phyloP scores from a whole-genome alignment of 2,888 invertebrate genomes.

The Catotricha subobsoleta region DNA sequence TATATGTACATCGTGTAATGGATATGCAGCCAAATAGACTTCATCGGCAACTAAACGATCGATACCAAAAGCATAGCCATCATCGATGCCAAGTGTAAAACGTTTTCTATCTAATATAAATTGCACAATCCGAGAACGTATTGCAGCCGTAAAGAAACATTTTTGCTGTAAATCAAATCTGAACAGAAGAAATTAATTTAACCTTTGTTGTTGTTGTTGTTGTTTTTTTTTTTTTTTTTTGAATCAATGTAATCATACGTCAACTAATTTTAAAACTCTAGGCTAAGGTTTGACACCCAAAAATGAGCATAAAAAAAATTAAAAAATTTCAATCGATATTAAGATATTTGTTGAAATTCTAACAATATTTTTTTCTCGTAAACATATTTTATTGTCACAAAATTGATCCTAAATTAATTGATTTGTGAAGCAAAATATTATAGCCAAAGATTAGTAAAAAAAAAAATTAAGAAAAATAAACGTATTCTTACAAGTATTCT shows the following conservation, averaged over 20 bases:
- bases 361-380: slow-evolving; percentile 84
- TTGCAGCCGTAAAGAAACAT: slow-evolving; percentile 71
- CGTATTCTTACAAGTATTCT: slow-evolving; percentile 64
- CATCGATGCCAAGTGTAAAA: slow-evolving; percentile 43
- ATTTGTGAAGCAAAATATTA: too few relatives aligned
- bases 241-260: too few relatives aligned
- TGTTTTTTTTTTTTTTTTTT: too few relatives aligned
- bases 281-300: neutral
- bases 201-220: neutral
- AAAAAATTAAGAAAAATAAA: slow-evolving; percentile 8
- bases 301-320: neutral
- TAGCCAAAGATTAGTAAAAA: too few relatives aligned
- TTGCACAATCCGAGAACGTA: slow-evolving; percentile 75
- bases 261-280: slow-evolving; percentile 5
- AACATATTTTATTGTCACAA: slow-evolving; percentile 75
- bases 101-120: slow-evolving; percentile 79
- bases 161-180: slow-evolving; percentile 69
- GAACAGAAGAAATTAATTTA: slow-evolving; percentile 15
- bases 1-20: slow-evolving; percentile 58
- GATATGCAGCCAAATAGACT: slow-evolving; percentile 67
- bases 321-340: slow-evolving; percentile 3
- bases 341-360: slow-evolving; percentile 27
- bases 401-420: too few relatives aligned
- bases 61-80: slow-evolving; percentile 69
- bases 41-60: slow-evolving; percentile 52